These are phyloP conservation scores for Osmoderma eremita DNA, from an alignment of 2,888 invertebrate species.

Conservation along the genomic window DNA sequence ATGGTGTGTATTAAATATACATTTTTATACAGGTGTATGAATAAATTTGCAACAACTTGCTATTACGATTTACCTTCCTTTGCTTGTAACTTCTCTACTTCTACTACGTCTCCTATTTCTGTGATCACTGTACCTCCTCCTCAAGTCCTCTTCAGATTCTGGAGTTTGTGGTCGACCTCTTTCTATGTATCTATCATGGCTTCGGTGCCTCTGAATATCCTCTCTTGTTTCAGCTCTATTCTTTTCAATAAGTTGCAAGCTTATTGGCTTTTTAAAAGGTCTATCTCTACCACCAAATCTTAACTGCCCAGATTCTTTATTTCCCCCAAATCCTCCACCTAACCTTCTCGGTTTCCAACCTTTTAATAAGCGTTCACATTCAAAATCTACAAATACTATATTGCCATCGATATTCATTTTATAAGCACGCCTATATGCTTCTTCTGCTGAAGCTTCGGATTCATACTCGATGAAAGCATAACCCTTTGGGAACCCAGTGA, in stretches of 20 bases:
- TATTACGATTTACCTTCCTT: too few relatives aligned
- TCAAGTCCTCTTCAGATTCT: constrained; percentile 35
- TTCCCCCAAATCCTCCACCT: constrained; percentile 89
- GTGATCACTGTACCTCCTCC: neutral
- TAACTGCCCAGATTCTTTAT: constrained; percentile 86
- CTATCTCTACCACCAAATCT: constrained; percentile 85
- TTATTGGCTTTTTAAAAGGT: constrained; percentile 77
- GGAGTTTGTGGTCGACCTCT: constrained; percentile 10
- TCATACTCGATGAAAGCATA: constrained; percentile 90
- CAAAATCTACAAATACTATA: constrained; percentile 80
- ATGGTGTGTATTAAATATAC: too few relatives aligned
- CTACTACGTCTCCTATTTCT: neutral
- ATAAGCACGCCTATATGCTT: constrained; percentile 71
- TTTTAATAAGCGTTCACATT: constrained; percentile 74
- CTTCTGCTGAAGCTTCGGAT: constrained; percentile 68
- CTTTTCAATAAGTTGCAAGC: constrained; percentile 56
- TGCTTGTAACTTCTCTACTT: too few relatives aligned
- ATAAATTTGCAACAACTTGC: too few relatives aligned
- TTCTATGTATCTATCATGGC: constrained; percentile 13
- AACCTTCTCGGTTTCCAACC: constrained; percentile 88
- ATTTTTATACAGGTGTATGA: too few relatives aligned
- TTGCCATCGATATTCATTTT: constrained; percentile 73
- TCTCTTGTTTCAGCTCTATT: constrained; percentile 21
- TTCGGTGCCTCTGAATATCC: neutral
- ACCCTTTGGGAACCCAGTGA: constrained; percentile 83